Evolutionary conservation across 2,113 vertebrate genomes (phyloP).

Genomic region (Cyprinodon brontotheroides): DNA sequence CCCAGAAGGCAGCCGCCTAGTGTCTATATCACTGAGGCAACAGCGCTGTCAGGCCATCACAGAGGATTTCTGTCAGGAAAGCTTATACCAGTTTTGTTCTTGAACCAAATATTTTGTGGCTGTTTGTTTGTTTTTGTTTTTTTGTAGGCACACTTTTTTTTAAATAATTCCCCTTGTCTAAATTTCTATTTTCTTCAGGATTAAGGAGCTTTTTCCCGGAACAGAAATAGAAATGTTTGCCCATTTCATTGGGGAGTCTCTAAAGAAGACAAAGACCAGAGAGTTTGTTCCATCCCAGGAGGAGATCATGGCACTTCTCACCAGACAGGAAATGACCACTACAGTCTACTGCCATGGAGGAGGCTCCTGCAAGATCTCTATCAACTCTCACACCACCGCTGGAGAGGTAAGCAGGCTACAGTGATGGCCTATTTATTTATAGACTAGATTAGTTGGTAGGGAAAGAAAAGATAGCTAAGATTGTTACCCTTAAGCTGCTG

Average conservation of each 20-base stretch:
- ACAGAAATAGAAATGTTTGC: slow-evolving; percentile 89
- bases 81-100: too few species aligned
- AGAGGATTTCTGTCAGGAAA: too few species aligned
- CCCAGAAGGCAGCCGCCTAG: too few species aligned
- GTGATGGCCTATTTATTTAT: not conserved
- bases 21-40: too few species aligned
- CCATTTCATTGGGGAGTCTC: slow-evolving; percentile 87
- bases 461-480: not conserved
- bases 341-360: slow-evolving; percentile 94
- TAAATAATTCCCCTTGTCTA: not conserved
- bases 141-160: too few species aligned
- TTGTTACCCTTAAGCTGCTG: not conserved
- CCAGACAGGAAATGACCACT: slow-evolving; percentile 80
- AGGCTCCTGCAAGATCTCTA: slow-evolving; percentile 93
- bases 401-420: slow-evolving; percentile 66
- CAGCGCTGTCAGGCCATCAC: too few species aligned
- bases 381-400: slow-evolving; percentile 87
- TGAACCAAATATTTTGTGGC: too few species aligned
- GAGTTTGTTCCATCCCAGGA: slow-evolving; percentile 93
- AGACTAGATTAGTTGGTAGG: not conserved
- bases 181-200: slow-evolving; percentile 67
- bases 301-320: slow-evolving; percentile 88
- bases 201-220: slow-evolving; percentile 85
- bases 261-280: slow-evolving; percentile 89
- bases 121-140: too few species aligned